Percentiles rank a stretch among this genome's conserved stretches.
phyloP scores from a whole-genome alignment of 2,113 vertebrate genomes.

The Petromus typicus region DNA sequence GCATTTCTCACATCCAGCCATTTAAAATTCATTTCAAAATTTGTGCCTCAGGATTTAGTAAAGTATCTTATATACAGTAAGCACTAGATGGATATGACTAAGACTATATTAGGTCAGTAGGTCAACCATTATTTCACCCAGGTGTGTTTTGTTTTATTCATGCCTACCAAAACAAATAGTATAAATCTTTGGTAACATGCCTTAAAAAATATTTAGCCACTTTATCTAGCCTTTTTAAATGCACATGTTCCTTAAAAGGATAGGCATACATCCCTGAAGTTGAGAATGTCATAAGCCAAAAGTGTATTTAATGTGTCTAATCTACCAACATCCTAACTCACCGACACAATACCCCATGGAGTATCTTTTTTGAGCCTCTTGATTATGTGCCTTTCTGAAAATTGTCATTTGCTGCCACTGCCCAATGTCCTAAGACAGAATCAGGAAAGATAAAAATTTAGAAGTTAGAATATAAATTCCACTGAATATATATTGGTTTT shows the following conservation, averaged over 20 bases:
- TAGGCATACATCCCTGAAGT: neutral
- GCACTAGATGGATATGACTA: constrained; percentile 3
- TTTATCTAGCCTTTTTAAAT: constrained; percentile 3
- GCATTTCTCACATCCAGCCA: constrained; percentile 22
- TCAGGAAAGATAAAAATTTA: neutral
- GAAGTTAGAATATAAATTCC: neutral
- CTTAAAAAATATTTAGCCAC: neutral
- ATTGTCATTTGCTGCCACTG: neutral
- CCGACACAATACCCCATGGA: too few relatives aligned
- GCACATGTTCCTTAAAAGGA: neutral
- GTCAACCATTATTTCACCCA: neutral
- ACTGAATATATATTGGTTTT: neutral
- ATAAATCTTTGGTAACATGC: neutral
- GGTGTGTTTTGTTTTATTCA: neutral
- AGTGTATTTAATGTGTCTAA: neutral
- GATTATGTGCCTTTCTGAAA: too few relatives aligned
- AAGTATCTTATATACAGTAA: neutral
- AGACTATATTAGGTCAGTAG: neutral
- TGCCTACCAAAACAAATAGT: neutral
- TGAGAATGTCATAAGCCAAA: neutral
- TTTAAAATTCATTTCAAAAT: constrained; percentile 62
- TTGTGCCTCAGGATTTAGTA: constrained; percentile 27
- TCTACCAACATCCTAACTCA: too few relatives aligned
- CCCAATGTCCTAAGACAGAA: neutral
- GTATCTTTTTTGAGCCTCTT: neutral